These are phyloP conservation scores for Escarpia spicata DNA, from an alignment of 2,888 invertebrate genomes.

Conservation along the genomic window DNA sequence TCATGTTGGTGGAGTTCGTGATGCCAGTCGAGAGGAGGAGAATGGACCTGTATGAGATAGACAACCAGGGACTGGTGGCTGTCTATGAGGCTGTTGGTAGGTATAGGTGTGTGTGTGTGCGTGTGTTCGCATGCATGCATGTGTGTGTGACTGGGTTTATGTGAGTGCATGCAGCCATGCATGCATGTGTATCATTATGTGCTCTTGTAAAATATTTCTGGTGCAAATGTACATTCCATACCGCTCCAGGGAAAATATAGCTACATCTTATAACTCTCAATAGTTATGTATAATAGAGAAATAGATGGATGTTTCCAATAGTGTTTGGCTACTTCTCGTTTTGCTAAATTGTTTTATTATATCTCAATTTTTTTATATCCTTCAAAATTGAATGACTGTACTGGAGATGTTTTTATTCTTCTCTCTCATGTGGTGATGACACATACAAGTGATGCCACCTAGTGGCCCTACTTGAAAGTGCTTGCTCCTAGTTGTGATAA, in stretches of 20 bases:
- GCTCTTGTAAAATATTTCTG: no score
- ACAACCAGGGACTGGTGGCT: constrained; percentile 52
- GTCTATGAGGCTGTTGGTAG: constrained; percentile 44
- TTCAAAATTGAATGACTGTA: no score
- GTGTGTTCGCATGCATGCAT: no score
- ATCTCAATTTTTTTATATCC: no score
- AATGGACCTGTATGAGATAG: constrained; percentile 17
- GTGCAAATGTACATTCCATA: no score
- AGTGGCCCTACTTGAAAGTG: background rate
- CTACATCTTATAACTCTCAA: no score
- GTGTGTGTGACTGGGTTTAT: background rate
- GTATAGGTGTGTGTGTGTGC: background rate
- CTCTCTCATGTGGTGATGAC: background rate
- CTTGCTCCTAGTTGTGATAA: background rate
- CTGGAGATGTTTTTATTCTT: background rate
- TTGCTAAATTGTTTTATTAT: no score
- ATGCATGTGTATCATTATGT: background rate
- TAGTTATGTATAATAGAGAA: no score
- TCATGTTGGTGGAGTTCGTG: constrained; percentile 54
- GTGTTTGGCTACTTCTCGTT: no score
- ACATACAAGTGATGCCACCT: background rate
- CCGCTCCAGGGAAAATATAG: no score
- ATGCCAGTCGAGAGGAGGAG: constrained; percentile 43
- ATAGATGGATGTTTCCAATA: no score
- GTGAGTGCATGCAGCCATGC: background rate